Conservation (phyloP, 2,797 vertebrate genomes). For the Melanotaenia parkinsoni region DNA sequence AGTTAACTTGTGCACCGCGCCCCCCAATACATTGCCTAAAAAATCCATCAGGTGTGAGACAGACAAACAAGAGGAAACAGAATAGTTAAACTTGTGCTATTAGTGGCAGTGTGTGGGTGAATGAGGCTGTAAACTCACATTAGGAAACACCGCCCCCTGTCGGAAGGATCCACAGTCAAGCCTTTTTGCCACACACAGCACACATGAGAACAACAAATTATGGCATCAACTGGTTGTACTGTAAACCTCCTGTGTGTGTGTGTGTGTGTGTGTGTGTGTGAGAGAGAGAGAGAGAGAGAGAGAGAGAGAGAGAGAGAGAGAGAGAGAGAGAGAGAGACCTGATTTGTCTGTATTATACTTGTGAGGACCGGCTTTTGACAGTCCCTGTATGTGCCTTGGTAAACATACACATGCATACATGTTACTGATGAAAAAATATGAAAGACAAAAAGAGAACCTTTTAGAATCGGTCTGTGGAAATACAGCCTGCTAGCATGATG, state of each 20-base stretch:
- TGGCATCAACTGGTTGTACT: conserved; percentile 62
- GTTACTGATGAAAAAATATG: conserved; percentile 33
- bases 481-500: conserved; percentile 33
- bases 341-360: conserved; percentile 43
- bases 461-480: conserved; percentile 55
- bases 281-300: too few relatives aligned
- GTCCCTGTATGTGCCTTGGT: neutral
- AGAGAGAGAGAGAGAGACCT: conserved; percentile 31
- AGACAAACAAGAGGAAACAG: conserved; percentile 73
- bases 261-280: conserved; percentile 2
- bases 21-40: conserved; percentile 29
- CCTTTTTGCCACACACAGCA: conserved; percentile 27
- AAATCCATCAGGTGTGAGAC: conserved; percentile 60
- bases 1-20: conserved; percentile 36
- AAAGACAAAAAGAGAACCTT: conserved; percentile 1
- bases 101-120: conserved; percentile 72
- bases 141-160: conserved; percentile 86
- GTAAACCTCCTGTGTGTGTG: conserved; percentile 38
- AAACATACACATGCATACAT: neutral
- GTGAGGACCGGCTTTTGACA: conserved; percentile 23
- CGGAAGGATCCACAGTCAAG: conserved; percentile 63
- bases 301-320: too few relatives aligned
- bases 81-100: conserved; percentile 76
- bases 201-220: conserved; percentile 54
- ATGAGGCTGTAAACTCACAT: conserved; percentile 67